Conservation (phyloP, 2,113 vertebrate species). For the Galeopterus variegatus region DNA sequence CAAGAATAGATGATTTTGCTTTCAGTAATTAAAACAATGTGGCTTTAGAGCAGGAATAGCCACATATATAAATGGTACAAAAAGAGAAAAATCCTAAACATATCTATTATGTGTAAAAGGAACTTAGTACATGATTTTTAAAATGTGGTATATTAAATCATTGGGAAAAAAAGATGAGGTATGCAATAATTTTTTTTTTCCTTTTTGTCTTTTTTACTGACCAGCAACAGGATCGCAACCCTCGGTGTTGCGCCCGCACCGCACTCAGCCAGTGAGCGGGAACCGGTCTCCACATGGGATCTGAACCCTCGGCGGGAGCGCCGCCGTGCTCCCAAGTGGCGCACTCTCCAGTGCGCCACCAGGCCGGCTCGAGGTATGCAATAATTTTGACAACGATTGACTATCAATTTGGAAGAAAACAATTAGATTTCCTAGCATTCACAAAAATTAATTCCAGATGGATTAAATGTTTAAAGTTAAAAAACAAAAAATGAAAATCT, state of each 20-base stretch:
- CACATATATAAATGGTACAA: not conserved
- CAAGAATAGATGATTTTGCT: not conserved
- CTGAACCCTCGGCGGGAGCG: no score
- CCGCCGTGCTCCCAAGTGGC: no score
- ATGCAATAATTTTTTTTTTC: not conserved
- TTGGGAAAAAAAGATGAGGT: not conserved
- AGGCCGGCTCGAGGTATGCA: not conserved
- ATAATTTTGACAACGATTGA: not conserved
- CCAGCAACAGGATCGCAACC: no score
- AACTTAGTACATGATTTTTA: not conserved
- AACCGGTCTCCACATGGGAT: no score
- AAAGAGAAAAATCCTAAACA: not conserved
- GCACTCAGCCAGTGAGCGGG: no score
- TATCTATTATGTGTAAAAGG: not conserved
- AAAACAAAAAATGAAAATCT: not conserved
- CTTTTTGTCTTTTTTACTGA: no score
- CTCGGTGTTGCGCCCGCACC: no score
- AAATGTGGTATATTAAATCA: not conserved
- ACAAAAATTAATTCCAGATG: not conserved
- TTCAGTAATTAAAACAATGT: not conserved
- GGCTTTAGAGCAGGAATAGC: not conserved
- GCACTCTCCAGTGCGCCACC: no score
- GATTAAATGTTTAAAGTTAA: not conserved
- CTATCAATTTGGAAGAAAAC: not conserved
- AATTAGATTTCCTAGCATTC: not conserved